Percentiles rank a stretch among this genome's conserved stretches.
phyloP scores from a whole-genome alignment of 1,140 invertebrate species.

The Lethocerus indicus region DNA sequence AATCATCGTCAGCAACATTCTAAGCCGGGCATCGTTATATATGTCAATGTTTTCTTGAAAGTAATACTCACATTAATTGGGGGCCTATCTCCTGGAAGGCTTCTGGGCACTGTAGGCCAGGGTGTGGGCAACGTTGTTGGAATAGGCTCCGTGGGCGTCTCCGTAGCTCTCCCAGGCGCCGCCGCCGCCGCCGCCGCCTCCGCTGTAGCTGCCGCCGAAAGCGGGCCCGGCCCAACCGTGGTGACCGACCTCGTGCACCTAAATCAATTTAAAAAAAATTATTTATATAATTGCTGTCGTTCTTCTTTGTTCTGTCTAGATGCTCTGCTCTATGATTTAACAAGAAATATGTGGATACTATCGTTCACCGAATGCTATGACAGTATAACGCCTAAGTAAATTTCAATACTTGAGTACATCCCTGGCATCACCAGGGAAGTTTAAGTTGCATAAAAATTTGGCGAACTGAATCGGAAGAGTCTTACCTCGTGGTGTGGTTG shows the following conservation, averaged over 20 bases:
- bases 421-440: background rate
- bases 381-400: background rate
- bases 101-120: conserved; percentile 22
- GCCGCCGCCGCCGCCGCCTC: conserved; percentile 17
- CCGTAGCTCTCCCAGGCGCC: conserved; percentile 17
- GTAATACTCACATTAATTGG: too few species aligned
- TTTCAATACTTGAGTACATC: background rate
- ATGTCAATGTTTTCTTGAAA: too few species aligned
- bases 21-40: too few species aligned
- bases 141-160: conserved; percentile 22
- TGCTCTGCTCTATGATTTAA: background rate
- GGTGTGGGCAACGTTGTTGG: conserved; percentile 20
- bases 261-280: background rate
- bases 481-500: conserved; percentile 12
- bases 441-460: background rate
- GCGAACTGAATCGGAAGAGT: background rate
- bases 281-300: background rate
- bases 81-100: conserved; percentile 13
- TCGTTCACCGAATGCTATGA: background rate
- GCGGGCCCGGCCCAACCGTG: conserved; percentile 16
- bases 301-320: background rate
- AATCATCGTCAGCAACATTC: too few species aligned
- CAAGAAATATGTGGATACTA: background rate
- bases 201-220: conserved; percentile 11
- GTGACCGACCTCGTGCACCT: conserved; percentile 17